These are phyloP conservation scores for Enteromius mattozi DNA, from an alignment of 2,797 vertebrate genomes.

Conservation along the genomic window DNA sequence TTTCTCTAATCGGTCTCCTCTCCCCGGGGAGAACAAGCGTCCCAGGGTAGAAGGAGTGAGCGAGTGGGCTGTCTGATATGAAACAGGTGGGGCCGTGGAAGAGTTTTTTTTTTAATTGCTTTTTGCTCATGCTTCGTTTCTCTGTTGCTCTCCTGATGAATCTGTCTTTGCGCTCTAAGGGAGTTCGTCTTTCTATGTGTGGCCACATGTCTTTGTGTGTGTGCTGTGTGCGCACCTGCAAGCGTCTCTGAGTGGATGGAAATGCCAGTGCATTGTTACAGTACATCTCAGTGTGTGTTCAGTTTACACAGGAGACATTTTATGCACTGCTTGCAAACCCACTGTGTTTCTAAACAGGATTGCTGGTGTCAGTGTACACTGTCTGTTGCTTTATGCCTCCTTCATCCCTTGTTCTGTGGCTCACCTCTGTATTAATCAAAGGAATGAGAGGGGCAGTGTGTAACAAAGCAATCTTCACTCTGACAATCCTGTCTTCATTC, in stretches of 20 bases:
- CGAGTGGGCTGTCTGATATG: slow-evolving; percentile 52
- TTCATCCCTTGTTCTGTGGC: slow-evolving; percentile 9
- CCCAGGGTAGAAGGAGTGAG: slow-evolving; percentile 50
- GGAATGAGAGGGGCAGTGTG: slow-evolving; percentile 16
- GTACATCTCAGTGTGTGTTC: slow-evolving; percentile 42
- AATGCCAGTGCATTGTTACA: slow-evolving; percentile 43
- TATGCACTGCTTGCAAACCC: slow-evolving; percentile 17
- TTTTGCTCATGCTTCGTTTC: slow-evolving; percentile 34
- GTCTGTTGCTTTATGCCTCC: slow-evolving; percentile 6
- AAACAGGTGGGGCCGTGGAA: slow-evolving; percentile 56
- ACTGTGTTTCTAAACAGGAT: slow-evolving; percentile 20
- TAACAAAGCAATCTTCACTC: slow-evolving; percentile 50
- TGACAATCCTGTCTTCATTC: slow-evolving; percentile 32
- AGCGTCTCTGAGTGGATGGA: slow-evolving; percentile 6
- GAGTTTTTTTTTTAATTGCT: slow-evolving; percentile 53
- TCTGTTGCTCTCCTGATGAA: slow-evolving; percentile 61
- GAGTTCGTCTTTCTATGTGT: slow-evolving; percentile 34
- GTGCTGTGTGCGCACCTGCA: slow-evolving; percentile 35
- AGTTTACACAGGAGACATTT: slow-evolving; percentile 32
- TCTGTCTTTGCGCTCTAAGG: slow-evolving; percentile 46
- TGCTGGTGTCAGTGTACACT: slow-evolving; percentile 19
- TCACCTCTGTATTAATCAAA: slow-evolving; percentile 39
- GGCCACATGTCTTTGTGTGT: slow-evolving; percentile 21
- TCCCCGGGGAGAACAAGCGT: slow-evolving; percentile 45
- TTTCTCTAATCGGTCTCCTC: slow-evolving; percentile 58